Conservation (phyloP, 1,140 invertebrate species). For the Bombus waltoni region DNA sequence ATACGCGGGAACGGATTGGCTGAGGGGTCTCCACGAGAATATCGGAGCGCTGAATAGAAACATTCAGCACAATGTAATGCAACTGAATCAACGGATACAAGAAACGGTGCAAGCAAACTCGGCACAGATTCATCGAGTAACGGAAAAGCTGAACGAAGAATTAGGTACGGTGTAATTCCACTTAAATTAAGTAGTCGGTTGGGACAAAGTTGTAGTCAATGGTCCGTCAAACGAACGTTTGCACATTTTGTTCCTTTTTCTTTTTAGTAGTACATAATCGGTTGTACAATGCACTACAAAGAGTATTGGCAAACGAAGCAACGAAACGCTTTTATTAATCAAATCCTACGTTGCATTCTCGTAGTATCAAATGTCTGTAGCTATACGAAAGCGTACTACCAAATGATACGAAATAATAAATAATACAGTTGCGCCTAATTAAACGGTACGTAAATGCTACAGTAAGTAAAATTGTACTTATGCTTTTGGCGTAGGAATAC, state of each 20-base stretch:
- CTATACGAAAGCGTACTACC: background rate
- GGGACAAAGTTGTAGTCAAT: background rate
- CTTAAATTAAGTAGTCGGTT: background rate
- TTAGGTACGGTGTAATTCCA: background rate
- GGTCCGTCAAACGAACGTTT: background rate
- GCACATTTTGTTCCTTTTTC: no score
- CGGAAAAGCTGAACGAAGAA: background rate
- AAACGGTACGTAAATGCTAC: background rate
- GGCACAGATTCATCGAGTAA: background rate
- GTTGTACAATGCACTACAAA: background rate
- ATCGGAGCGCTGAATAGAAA: slow-evolving; percentile 42
- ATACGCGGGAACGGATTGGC: slow-evolving; percentile 15
- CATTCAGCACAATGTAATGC: slow-evolving; percentile 45
- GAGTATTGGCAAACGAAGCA: background rate
- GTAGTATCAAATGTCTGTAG: background rate
- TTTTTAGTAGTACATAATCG: background rate
- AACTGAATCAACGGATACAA: slow-evolving; percentile 39
- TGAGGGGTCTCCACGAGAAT: slow-evolving; percentile 26
- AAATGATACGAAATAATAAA: background rate
- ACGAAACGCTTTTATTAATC: background rate
- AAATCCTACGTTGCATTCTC: background rate
- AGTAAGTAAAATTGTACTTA: background rate
- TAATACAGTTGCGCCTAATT: background rate
- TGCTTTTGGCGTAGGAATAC: background rate
- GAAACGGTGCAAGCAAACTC: slow-evolving; percentile 16